A percentile compares a stretch with the other conserved stretches of the same genome.
phyloP scores from a whole-genome alignment of 2,888 invertebrate genomes.

The Caenorhabditis virilis region DNA sequence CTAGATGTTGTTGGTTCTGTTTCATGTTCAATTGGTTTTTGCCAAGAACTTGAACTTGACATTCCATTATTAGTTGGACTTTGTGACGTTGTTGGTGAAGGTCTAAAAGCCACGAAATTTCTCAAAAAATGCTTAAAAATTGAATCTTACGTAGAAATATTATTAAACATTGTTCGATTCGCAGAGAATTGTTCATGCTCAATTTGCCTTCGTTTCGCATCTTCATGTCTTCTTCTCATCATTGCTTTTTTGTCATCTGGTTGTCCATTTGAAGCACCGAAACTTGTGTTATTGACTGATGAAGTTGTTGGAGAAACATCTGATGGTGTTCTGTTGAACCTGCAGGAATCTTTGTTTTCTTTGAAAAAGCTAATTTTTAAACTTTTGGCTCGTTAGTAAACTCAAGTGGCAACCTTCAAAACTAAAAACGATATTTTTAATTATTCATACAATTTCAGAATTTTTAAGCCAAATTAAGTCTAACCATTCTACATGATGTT shows the following conservation, averaged over 20 bases:
- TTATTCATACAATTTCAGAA: too few relatives aligned
- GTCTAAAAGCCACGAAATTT: constrained; percentile 6
- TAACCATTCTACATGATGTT: too few relatives aligned
- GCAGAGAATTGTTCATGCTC: constrained; percentile 48
- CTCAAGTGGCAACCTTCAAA: too few relatives aligned
- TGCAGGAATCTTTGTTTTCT: neutral
- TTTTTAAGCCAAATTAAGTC: too few relatives aligned
- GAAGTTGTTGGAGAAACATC: constrained; percentile 16
- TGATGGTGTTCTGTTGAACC: constrained; percentile 4
- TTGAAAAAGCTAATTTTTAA: constrained; percentile 1
- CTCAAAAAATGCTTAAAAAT: neutral
- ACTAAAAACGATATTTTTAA: too few relatives aligned
- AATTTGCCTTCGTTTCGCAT: constrained; percentile 44
- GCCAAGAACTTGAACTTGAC: constrained; percentile 7
- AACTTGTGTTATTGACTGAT: constrained; percentile 7
- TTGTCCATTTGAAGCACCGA: too few relatives aligned
- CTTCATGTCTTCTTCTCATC: constrained; percentile 45
- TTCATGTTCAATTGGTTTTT: constrained; percentile 8
- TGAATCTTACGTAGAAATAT: constrained; percentile 9
- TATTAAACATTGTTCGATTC: constrained; percentile 40
- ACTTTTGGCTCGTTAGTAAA: too few relatives aligned
- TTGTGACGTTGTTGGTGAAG: constrained; percentile 4
- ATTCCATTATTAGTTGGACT: neutral
- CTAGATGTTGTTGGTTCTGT: constrained; percentile 13
- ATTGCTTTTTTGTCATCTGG: constrained; percentile 32